Base-by-base conservation (phyloP, 2,888 invertebrate species). In the Macrosoma leucophasiata region DNA sequence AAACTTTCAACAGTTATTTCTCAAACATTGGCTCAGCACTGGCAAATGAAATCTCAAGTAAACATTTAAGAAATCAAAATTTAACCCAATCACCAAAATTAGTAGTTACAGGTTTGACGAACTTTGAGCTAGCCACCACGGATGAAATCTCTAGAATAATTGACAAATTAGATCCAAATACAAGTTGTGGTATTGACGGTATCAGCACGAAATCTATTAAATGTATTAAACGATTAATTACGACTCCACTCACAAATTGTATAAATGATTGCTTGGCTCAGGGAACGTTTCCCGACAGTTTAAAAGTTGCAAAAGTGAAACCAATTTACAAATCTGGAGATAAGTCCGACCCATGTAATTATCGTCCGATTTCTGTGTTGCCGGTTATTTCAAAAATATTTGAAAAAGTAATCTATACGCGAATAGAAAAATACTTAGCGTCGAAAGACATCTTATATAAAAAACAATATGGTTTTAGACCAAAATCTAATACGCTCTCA, bases 141-240 rank as follows among this genome's bases (percentile, higher is more conserved):
- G 22, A 36, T n/a, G 42, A 42, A 42, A 18, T 39, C 13, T 14
- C 7, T 7, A 34, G 30, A 27, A 35, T 39, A 13, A 39, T 43
- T 11, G 22, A 33, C 25, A 35, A 29, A 8, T 18, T 43, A 9
- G 22, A 40, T 13, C 3, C 23, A 7, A 43, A 43, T 20, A 24
- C 29, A 4, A 37, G 39, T 18, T 13, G 27, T 15, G 43, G 43
- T n/a, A 17, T 39, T 8, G 43, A 44, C 17, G 25, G 33, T 4
- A 39, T 41, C 7, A 39, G 3, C 13, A 33, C 36, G n/a, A 43
- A 40, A 29, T 9, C 13, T 8, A 25, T 43, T 6, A 40, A 40
- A 36, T 33, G 30, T 10, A 73, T 92, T 2, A 36, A 36, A 29
- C 5, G 15, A 13, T 8, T 29, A 1, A 36, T 44, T 18, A 7